phyloP scores from a whole-genome alignment of 2,797 vertebrate genomes.

The Buceros bicornis region DNA sequence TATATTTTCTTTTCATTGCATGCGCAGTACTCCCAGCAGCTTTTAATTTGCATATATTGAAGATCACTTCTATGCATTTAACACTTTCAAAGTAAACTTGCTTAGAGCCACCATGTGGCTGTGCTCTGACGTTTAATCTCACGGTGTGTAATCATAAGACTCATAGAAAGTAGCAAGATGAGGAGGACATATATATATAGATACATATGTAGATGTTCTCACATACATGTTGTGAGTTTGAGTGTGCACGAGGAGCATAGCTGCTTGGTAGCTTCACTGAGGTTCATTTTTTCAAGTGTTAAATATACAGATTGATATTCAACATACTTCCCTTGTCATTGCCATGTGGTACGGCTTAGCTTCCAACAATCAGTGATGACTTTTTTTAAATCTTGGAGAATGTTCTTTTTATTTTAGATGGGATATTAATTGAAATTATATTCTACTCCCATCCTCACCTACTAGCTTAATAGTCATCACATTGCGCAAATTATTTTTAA shows the following conservation, averaged over 20 bases:
- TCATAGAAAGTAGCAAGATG: neutral
- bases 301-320: constrained; percentile 5
- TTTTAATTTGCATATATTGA: constrained; percentile 69
- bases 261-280: neutral
- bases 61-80: constrained; percentile 62
- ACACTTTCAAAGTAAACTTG: constrained; percentile 51
- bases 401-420: constrained; percentile 55
- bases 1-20: constrained; percentile 53
- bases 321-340: constrained; percentile 6
- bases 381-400: constrained; percentile 6
- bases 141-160: neutral
- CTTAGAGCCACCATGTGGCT: constrained; percentile 1
- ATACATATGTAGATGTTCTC: neutral
- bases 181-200: neutral
- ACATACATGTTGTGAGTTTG: neutral
- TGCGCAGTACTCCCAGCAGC: constrained; percentile 49
- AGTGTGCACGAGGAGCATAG: neutral
- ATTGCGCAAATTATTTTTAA: constrained; percentile 72
- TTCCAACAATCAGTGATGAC: constrained; percentile 12
- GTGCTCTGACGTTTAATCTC: constrained; percentile 14
- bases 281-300: constrained; percentile 13
- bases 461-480: constrained; percentile 58
- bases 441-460: constrained; percentile 57
- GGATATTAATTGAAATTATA: constrained; percentile 52
- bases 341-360: neutral